Percentiles rank a stretch among this genome's conserved stretches.
Conservation (phyloP, 1,140 invertebrate genomes). For the Tetraneura akinire region DNA sequence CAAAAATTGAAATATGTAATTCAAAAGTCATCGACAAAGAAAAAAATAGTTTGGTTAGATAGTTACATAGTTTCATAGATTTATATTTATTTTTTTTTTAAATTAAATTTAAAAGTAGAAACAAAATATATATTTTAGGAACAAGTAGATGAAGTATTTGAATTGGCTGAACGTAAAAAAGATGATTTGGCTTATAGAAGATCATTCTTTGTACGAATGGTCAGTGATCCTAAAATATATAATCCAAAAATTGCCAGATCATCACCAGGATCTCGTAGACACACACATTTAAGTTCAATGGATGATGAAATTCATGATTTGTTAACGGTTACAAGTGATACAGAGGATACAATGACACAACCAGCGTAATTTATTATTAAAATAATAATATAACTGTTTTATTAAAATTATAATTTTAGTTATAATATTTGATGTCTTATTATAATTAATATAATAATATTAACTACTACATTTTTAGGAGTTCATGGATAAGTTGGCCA, state of each 20-base stretch:
- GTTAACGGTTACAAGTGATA: background rate
- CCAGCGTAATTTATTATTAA: conserved; percentile 51
- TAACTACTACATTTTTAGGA: conserved; percentile 57
- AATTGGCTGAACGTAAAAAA: conserved; percentile 69
- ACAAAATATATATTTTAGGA: too few relatives aligned
- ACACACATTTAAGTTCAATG: conserved; percentile 52
- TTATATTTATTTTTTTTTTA: too few relatives aligned
- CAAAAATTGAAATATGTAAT: too few relatives aligned
- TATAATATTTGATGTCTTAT: background rate
- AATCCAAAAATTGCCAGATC: conserved; percentile 82
- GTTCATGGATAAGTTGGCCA: conserved; percentile 88
- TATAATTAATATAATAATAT: too few relatives aligned
- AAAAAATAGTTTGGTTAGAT: too few relatives aligned
- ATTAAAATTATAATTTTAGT: too few relatives aligned
- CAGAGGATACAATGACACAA: conserved; percentile 49
- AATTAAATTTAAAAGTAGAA: too few relatives aligned
- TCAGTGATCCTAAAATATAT: conserved; percentile 94
- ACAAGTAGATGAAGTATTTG: conserved; percentile 69
- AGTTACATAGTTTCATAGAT: too few relatives aligned
- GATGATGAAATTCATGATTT: conserved; percentile 47
- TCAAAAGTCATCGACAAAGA: too few relatives aligned
- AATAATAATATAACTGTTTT: background rate
- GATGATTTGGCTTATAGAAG: conserved; percentile 84
- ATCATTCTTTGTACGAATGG: conserved; percentile 96
- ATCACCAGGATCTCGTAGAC: conserved; percentile 61